Base-by-base conservation (phyloP, 2,888 invertebrate species). In the Meta bourneti region DNA sequence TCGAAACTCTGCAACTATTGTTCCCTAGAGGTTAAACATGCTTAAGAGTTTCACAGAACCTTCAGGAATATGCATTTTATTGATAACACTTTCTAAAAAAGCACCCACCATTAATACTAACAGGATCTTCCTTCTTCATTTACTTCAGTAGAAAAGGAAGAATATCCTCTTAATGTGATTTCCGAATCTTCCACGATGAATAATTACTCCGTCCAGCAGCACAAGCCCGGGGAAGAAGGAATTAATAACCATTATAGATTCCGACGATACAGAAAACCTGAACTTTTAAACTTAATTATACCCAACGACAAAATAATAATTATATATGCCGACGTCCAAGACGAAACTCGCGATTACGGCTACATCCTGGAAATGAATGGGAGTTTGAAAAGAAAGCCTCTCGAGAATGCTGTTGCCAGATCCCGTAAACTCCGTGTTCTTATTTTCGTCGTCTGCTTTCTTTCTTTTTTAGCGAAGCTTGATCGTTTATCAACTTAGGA, bases 251-350 rank as follows among this genome's bases (percentile, higher is more conserved):
- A 90, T 90, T 90, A 84, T 52, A 54, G 71, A 79, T 72, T 70
- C 72, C 51, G 20, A 13, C 78, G 83, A 83, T 77, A 83, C 71
- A 71, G 34, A 79, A 13, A 83, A 84, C 84, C 79, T 71, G 84
- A 83, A 90, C 89, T 90, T 84, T 90, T 90, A 90, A 90, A 90
- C 89, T 90, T 90, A 90, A 90, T 90, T 90, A 90, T 83, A 84
- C 34, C 78, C 72, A 75, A 71, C 83, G 83, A 90, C 89, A 90
- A 78, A 90, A 83, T 90, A 90, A 90, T 90, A 90, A 90, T 90
- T 90, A 90, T 90, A 79, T 79, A 90, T 79, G 78, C 83, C 51
- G 51, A 77, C 83, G 89, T 79, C 78, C 74, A 78, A 49, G 69
- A 83, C n/a, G 19, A 69, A 74, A 79, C 69, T 72, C 61, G n/a